Percentiles rank a stretch among this genome's conserved stretches.
phyloP scores from a whole-genome alignment of 2,797 vertebrate species.

The Spondyliosoma cantharus region DNA sequence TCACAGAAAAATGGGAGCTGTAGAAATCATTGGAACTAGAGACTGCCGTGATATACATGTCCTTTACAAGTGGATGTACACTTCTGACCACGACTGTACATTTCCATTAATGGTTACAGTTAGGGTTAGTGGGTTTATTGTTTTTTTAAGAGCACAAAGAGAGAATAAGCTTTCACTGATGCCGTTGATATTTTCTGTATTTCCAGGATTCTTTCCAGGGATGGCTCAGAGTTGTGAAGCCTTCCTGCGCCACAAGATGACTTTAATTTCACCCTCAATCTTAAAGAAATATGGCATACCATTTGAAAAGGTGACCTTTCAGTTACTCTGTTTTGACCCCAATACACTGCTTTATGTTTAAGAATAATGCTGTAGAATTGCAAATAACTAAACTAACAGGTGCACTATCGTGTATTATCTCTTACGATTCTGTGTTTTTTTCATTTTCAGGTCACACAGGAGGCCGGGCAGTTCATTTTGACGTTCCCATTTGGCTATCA shows the following conservation, averaged over 20 bases:
- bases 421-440: background rate
- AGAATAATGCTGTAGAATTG: background rate
- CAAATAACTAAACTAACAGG: background rate
- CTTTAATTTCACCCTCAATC: slow-evolving; percentile 96
- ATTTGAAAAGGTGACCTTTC: slow-evolving; percentile 90
- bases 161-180: background rate
- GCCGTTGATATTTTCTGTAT: background rate
- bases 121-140: too few relatives aligned
- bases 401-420: too few relatives aligned
- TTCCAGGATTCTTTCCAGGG: slow-evolving; percentile 95
- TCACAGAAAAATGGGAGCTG: too few relatives aligned
- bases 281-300: slow-evolving; percentile 97
- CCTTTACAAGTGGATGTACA: background rate
- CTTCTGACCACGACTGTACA: too few relatives aligned
- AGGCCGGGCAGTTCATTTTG: slow-evolving; percentile 96
- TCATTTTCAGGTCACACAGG: slow-evolving; percentile 90
- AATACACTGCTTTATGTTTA: background rate
- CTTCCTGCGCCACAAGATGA: slow-evolving; percentile 99
- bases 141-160: background rate
- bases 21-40: too few relatives aligned
- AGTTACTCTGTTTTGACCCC: background rate
- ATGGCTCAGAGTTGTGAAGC: slow-evolving; percentile 97
- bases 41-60: background rate
- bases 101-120: too few relatives aligned
- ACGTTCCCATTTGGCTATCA: slow-evolving; percentile 97